Evolutionary conservation across 2,113 vertebrate species (phyloP).

Genomic region (Madoqua kirkii): DNA sequence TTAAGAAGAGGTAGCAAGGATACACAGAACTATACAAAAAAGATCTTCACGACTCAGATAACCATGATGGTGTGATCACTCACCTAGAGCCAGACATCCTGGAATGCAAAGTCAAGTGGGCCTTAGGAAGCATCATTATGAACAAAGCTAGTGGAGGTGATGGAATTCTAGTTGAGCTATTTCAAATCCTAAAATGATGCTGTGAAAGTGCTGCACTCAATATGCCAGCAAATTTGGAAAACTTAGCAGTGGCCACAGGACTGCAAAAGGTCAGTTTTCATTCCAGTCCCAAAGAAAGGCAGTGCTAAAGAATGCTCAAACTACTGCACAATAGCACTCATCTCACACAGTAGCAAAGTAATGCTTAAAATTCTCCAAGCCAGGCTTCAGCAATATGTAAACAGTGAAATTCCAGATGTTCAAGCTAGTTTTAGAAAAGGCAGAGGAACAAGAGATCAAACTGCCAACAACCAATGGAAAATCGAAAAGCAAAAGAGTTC

Average conservation of each 20-base stretch:
- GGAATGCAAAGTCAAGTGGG: background rate
- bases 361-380: background rate
- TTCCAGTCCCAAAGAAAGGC: background rate
- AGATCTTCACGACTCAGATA: background rate
- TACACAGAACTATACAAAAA: background rate
- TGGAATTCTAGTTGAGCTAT: background rate
- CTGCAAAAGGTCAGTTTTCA: background rate
- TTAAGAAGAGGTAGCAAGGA: background rate
- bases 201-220: background rate
- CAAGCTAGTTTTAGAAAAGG: background rate
- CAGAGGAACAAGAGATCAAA: background rate
- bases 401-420: background rate
- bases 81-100: background rate
- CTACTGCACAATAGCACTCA: background rate
- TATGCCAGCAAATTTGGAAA: background rate
- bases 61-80: background rate
- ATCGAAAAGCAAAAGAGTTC: background rate
- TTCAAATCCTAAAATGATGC: background rate
- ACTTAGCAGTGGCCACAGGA: background rate
- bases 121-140: background rate
- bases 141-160: background rate
- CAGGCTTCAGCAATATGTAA: background rate
- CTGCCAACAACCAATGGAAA: background rate
- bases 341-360: background rate
- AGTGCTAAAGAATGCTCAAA: background rate